A percentile compares a stretch with the other conserved stretches of the same genome.
Conservation (phyloP, 2,888 invertebrate genomes). For the Pachymerium ferrugineum region DNA sequence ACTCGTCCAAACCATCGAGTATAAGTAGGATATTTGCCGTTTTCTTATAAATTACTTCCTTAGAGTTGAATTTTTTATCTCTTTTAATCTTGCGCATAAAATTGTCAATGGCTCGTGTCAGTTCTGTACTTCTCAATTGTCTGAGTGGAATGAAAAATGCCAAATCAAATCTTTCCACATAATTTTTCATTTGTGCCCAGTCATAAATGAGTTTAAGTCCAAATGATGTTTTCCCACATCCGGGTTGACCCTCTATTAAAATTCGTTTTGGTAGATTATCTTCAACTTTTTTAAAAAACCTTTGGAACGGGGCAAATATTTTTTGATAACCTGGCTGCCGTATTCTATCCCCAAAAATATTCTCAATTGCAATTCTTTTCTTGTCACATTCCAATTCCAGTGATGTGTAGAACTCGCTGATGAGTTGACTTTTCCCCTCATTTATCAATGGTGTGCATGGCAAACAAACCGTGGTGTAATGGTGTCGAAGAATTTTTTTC, state of each 20-base stretch:
- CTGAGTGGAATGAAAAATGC: neutral
- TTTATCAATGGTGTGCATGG: no score
- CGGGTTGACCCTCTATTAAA: neutral
- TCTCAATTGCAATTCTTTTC: no score
- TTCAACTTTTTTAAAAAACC: no score
- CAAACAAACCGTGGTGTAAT: no score
- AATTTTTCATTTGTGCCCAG: neutral
- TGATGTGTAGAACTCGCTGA: no score
- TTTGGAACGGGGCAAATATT: no score
- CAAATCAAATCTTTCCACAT: neutral
- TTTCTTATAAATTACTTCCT: neutral
- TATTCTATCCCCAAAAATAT: no score
- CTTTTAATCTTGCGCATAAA: neutral
- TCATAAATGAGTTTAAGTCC: neutral
- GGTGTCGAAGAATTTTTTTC: no score
- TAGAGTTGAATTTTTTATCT: neutral
- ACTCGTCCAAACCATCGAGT: neutral
- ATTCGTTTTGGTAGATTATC: neutral
- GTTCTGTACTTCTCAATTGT: neutral
- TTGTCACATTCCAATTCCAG: no score
- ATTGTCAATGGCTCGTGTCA: no score
- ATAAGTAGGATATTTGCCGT: neutral
- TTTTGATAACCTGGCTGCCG: no score
- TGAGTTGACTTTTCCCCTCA: no score
- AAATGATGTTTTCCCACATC: neutral